Percentiles rank a stretch among this genome's conserved stretches.
Evolutionary conservation across 2,113 vertebrate species (phyloP).

Genomic region (Diphyllodes magnificus): DNA sequence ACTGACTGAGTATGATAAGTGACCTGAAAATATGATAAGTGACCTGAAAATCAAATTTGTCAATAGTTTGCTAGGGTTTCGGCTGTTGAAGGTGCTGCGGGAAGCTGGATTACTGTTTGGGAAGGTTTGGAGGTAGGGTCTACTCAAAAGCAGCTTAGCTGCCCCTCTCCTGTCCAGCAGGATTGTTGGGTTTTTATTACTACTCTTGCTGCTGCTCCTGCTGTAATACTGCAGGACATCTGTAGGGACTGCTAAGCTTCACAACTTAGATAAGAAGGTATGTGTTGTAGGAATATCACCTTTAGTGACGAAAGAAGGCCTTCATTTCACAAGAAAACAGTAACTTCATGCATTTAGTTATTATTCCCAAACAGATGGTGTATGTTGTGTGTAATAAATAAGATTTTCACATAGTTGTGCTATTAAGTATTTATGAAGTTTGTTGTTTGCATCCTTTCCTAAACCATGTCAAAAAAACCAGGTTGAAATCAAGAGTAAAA

Average conservation of each 20-base stretch:
- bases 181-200: background rate
- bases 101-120: background rate
- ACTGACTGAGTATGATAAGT: background rate
- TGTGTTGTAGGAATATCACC: background rate
- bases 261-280: background rate
- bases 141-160: background rate
- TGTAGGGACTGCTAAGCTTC: background rate
- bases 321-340: background rate
- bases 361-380: background rate
- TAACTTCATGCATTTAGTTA: background rate
- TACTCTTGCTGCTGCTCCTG: background rate
- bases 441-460: background rate
- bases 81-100: rapidly evolving
- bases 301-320: background rate
- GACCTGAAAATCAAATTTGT: background rate
- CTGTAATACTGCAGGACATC: background rate
- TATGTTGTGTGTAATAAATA: background rate
- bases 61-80: background rate
- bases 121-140: background rate
- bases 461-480: background rate
- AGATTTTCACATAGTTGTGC: background rate
- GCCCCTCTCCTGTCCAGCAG: background rate
- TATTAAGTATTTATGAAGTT: background rate
- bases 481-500: background rate
- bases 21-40: background rate